Conservation (phyloP, 2,888 invertebrate species). For the Cheilosia soror region DNA sequence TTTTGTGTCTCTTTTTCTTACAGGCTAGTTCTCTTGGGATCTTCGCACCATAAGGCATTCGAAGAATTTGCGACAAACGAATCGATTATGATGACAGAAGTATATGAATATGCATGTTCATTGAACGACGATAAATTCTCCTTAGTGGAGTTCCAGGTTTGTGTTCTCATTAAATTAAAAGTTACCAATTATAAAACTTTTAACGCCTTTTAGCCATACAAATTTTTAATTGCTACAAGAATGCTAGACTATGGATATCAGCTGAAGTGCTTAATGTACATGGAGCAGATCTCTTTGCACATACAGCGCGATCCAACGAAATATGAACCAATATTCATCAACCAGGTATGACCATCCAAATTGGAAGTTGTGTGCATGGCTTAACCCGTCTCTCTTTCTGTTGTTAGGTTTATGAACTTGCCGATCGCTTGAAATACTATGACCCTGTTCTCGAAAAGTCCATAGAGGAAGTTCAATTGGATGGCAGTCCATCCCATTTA, state of each 20-base stretch:
- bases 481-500: slow-evolving; percentile 79
- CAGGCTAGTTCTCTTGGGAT: slow-evolving; percentile 92
- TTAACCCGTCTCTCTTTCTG: slow-evolving; percentile 1
- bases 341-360: slow-evolving; percentile 81
- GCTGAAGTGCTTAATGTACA: slow-evolving; percentile 92
- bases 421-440: slow-evolving; percentile 88
- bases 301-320: slow-evolving; percentile 86
- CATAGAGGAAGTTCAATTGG: slow-evolving; percentile 80
- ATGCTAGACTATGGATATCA: slow-evolving; percentile 91
- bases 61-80: slow-evolving; percentile 90
- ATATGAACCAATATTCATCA: slow-evolving; percentile 85
- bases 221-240: slow-evolving; percentile 91
- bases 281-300: slow-evolving; percentile 90
- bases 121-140: slow-evolving; percentile 90
- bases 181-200: slow-evolving; percentile 7
- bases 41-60: slow-evolving; percentile 88
- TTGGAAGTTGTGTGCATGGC: not conserved
- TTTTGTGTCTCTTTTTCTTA: slow-evolving; percentile 74
- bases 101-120: slow-evolving; percentile 96
- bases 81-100: slow-evolving; percentile 96
- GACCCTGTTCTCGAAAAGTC: slow-evolving; percentile 85
- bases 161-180: not conserved
- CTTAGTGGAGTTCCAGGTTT: slow-evolving; percentile 90
- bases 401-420: slow-evolving; percentile 84
- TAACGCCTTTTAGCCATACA: slow-evolving; percentile 88